These are phyloP conservation scores for Etheostoma nigrum DNA, from an alignment of 2,797 vertebrate species.

Conservation along the genomic window DNA sequence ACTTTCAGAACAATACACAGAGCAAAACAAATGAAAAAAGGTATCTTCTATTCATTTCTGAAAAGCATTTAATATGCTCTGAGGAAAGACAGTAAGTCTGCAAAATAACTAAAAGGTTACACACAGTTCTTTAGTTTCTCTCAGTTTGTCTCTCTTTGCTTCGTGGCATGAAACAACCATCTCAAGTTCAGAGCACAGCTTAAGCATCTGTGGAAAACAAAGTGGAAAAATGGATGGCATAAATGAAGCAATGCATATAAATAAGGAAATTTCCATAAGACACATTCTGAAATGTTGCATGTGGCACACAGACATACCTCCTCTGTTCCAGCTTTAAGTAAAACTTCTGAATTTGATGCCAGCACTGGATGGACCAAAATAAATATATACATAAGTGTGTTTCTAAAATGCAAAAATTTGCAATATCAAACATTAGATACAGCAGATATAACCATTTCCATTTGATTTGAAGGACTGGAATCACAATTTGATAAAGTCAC, in stretches of 20 bases:
- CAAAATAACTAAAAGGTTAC: constrained; percentile 67
- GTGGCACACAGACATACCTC: constrained; percentile 73
- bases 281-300: neutral
- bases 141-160: constrained; percentile 85
- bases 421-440: neutral
- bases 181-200: constrained; percentile 87
- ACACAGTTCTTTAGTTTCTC: constrained; percentile 88
- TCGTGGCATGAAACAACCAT: constrained; percentile 82
- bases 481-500: neutral
- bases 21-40: neutral
- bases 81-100: neutral
- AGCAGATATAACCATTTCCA: neutral
- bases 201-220: constrained; percentile 85
- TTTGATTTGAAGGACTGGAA: neutral
- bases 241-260: neutral
- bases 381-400: neutral
- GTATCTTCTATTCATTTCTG: neutral
- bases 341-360: constrained; percentile 78
- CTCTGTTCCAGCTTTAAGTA: constrained; percentile 80
- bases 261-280: neutral
- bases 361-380: constrained; percentile 68
- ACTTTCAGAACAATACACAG: neutral
- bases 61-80: neutral
- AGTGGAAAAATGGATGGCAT: neutral
- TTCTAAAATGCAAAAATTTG: neutral